phyloP scores from a whole-genome alignment of 2,113 vertebrate genomes.

The Coregonus clupeaformis region DNA sequence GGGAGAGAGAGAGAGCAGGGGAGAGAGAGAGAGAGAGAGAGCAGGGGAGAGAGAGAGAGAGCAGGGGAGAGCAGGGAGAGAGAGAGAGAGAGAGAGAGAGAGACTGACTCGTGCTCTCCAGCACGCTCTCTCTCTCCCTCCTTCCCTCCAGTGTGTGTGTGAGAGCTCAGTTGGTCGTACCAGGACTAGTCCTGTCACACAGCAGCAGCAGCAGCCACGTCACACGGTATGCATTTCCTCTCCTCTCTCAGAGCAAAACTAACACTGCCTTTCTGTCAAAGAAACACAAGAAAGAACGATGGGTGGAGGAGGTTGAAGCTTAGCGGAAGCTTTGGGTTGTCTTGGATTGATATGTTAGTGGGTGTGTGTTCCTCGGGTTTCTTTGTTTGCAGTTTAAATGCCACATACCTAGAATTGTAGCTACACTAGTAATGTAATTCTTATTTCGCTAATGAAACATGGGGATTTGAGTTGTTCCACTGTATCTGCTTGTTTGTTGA shows the following conservation, averaged over 20 bases:
- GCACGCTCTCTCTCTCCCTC: slow-evolving; percentile 8
- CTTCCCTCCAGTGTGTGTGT: slow-evolving; percentile 29
- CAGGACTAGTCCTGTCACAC: slow-evolving; percentile 30
- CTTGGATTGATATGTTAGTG: not conserved
- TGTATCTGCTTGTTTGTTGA: slow-evolving; percentile 4
- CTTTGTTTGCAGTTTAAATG: not conserved
- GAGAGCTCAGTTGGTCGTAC: slow-evolving; percentile 44
- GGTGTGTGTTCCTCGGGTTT: not conserved
- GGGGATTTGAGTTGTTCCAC: not conserved
- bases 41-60: not conserved
- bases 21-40: not conserved
- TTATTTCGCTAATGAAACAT: not conserved
- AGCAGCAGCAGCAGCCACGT: slow-evolving; percentile 23
- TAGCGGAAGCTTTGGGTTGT: not conserved
- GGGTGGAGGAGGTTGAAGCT: not conserved
- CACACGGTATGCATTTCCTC: slow-evolving; percentile 42
- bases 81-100: slow-evolving; percentile 13
- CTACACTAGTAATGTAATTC: not conserved
- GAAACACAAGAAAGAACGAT: not conserved
- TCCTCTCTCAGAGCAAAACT: slow-evolving; percentile 23
- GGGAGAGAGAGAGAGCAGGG: no score
- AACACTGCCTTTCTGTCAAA: slow-evolving; percentile 1
- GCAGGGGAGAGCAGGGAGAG: no score
- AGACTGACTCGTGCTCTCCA: slow-evolving; percentile 27
- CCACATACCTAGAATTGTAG: not conserved